Evolutionary conservation across 2,113 vertebrate genomes (phyloP), one percentile per base, ranked within the genome.

Genomic region (Siniperca chuatsi): DNA sequence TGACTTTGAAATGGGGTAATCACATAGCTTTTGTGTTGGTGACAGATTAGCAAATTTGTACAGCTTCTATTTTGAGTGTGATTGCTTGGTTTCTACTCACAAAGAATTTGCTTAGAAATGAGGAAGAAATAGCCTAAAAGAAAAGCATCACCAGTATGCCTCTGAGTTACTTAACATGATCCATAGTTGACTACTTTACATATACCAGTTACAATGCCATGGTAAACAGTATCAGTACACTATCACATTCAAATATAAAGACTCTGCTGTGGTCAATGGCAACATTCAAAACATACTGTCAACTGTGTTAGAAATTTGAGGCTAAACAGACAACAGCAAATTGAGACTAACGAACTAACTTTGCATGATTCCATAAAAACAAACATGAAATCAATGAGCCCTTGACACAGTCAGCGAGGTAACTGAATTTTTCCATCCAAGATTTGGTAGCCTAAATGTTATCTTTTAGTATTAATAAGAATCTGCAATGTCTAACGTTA

Each of bases 101-200:
- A 29, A 10, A 73, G 2, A 50, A 23, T 79, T 29, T 40, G 25
- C 66, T 67, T 18, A 6, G 54, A 64, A 82, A 54, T 9, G 9
- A 80, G 25, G 16, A 48, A 42, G 18, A 35, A 67, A 57, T 9
- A 57, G 10, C 8, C 61, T 23, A 25, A 57, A 40, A 12, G 2
- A 11, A 64, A 73, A 52, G 44, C 70, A 52, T 60, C 48, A 75
- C 35, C 67, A 52, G 20, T 9, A 11, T 33, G 35, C 5, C 60
- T 66, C 20, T 6, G 37, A 69, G 35, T 62, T n/a, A n/a, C 29
- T 70, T 37, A 5, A 58, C 25, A 55, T 40, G 20, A 64, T 15
- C 12, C 35, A 55, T 60, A 9, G 16, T 55, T 50, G 25, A 21
- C 37, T 74, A 18, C 40, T 80, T 84, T 72, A 48, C 78, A 79